phyloP scores from a whole-genome alignment of 30 jellyfish, hydroid and myxozoan species.

The Hydractinia echinata region DNA sequence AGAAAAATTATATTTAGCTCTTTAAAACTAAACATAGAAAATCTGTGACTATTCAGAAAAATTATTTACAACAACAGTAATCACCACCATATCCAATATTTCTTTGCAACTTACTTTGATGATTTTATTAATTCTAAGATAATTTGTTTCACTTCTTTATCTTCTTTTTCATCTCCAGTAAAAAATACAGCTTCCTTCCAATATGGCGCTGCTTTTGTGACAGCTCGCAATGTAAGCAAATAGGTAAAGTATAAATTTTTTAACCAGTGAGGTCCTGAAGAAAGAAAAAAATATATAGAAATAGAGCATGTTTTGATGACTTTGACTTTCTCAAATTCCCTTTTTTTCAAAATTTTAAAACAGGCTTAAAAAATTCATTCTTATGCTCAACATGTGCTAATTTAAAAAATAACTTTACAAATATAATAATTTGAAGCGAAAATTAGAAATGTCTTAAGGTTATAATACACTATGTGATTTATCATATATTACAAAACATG shows the following conservation, averaged over 20 bases:
- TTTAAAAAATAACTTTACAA: no score
- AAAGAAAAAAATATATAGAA: background rate
- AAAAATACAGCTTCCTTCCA: slow-evolving; percentile 78
- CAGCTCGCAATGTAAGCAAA: slow-evolving; percentile 78
- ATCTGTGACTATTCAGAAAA: no score
- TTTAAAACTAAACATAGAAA: no score
- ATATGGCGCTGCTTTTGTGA: slow-evolving; percentile 74
- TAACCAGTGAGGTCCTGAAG: slow-evolving; percentile 86
- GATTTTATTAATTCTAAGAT: slow-evolving; percentile 59
- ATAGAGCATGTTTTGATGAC: background rate
- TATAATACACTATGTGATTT: no score
- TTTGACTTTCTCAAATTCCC: no score
- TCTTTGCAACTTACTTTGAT: slow-evolving; percentile 41
- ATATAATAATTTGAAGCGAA: no score
- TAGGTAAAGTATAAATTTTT: slow-evolving; percentile 80
- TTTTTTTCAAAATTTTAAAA: no score
- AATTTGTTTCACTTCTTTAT: slow-evolving; percentile 38
- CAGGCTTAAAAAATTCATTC: no score
- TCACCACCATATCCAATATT: background rate
- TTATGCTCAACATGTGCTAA: no score
- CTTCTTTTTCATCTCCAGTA: slow-evolving; percentile 77
- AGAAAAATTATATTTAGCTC: no score
- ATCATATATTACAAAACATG: no score
- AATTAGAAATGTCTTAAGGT: no score
- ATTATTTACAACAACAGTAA: background rate